Evolutionary conservation across 2,888 invertebrate genomes (phyloP), one percentile per base, ranked within the genome.

Genomic region (Himalopsyche anomala): DNA sequence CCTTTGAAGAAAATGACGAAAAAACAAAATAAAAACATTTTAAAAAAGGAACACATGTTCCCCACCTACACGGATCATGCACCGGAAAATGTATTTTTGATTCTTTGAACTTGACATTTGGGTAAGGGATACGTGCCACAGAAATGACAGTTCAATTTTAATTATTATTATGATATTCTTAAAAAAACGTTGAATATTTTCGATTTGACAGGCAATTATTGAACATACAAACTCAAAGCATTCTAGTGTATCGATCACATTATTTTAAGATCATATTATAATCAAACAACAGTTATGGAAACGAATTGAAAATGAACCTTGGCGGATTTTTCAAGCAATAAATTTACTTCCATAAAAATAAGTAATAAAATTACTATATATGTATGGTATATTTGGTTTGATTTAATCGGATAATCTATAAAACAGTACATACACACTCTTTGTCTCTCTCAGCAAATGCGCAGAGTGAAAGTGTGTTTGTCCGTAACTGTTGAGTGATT

Each of bases 81-180:
- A 74, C 74, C 74, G 74, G 74, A 74, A 74, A 74, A 74, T 74
- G 74, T 74, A 74, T 74, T 74, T 74, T 74, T 74, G 36, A 74
- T 74, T 8, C 36, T 74, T 74, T 74, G 74, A 74, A 74, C 74
- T 74, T 74, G 74, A 74, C 74, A 74, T 74, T 74, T 74, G 36
- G 74, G 74, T 74, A 74, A 74, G 74, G 74, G 74, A 74, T 74
- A 36, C 74, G 36, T 36, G 74, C 28, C 15, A 36, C 74, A 28
- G 15, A 74, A 74, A 28, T 38, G 74, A 74, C 74, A 74, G 74
- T 74, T 74, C 74, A 74, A 74, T 74, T 74, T 74, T 74, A 38
- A 74, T 74, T 74, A 74, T 74, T 74, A 36, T 74, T 74, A 74
- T 74, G 74, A 74, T 5, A 4, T 38, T 36, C 11, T 4, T 19